Base-by-base conservation (phyloP, 2,888 invertebrate species). In the Rhamnusium bicolor region DNA sequence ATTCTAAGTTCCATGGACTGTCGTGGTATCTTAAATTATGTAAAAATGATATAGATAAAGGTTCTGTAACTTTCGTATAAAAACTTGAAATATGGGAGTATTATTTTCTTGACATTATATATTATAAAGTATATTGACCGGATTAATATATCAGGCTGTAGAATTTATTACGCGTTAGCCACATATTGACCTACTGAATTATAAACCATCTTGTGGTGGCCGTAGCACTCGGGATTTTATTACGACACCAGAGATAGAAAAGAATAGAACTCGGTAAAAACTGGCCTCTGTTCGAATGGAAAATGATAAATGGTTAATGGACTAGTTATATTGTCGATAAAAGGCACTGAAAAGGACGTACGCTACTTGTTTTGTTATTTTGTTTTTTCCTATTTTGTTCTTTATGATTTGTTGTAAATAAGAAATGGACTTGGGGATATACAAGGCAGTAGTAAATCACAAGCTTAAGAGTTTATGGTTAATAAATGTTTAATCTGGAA, bases 221-320 rank as follows among this genome's bases (percentile, higher is more conserved):
- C 56, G 46, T 3, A 51, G 51, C 51, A 51, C 32, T 47, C 40
- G 10, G 66, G 69, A 66, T 73, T 73, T 73, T 73, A 73, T 69
- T 65, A 73, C 69, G 49, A 47, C 61, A 40, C 60, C 27, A 47
- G 62, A 46, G 60, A 66, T 16, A 49, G 60, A 56, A n/a, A 67
- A 32, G 68, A 58, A 62, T 51, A 54, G 62, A 61, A 71, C 21
- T 10, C 24, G 4, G 54, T 54, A 74, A 65, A 74, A 69, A 56
- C 63, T 27, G 58, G 62, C 67, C 51, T 60, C 47, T 29, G 56
- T 21, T 72, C 69, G 60, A 58, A 71, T 69, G 74, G 71, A 77
- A 77, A 71, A 80, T 80, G 79, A 80, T 79, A 80, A 80, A 79
- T 78, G 79, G 76, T 74, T 77, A 77, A 80, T 73, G 77, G 76